Percentiles rank a stretch among this genome's conserved stretches.
Evolutionary conservation across 2,113 vertebrate species (phyloP).

Genomic region (Callipepla californica): DNA sequence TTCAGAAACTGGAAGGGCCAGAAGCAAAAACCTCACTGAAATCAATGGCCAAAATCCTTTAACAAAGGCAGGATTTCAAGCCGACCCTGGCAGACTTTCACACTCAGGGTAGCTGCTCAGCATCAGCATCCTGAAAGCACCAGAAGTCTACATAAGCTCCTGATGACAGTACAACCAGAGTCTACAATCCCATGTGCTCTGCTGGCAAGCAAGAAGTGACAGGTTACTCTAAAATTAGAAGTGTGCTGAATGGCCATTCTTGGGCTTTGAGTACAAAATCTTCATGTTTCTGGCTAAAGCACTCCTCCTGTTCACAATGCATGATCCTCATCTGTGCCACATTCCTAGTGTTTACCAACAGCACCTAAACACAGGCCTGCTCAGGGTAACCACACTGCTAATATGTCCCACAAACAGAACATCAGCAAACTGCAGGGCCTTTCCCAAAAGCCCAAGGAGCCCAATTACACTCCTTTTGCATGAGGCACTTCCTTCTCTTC

Average conservation of each 20-base stretch:
- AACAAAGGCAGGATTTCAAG: neutral
- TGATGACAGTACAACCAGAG: neutral
- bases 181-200: neutral
- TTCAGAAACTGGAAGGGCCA: neutral
- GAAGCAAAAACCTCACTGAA: neutral
- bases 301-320: neutral
- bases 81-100: neutral
- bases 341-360: neutral
- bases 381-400: neutral
- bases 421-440: fast-evolving
- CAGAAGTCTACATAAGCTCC: neutral
- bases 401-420: fast-evolving
- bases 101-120: neutral
- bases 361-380: neutral
- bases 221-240: neutral
- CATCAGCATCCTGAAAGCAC: fast-evolving
- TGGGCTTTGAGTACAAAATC: neutral
- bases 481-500: neutral
- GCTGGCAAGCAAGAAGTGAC: neutral
- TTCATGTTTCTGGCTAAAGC: neutral
- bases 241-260: neutral
- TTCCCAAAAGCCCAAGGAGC: neutral
- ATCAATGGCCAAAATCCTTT: neutral
- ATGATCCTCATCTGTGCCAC: neutral
- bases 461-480: no score